Evolutionary conservation across 2,797 vertebrate genomes (phyloP).

Genomic region (Numenius phaeopus): DNA sequence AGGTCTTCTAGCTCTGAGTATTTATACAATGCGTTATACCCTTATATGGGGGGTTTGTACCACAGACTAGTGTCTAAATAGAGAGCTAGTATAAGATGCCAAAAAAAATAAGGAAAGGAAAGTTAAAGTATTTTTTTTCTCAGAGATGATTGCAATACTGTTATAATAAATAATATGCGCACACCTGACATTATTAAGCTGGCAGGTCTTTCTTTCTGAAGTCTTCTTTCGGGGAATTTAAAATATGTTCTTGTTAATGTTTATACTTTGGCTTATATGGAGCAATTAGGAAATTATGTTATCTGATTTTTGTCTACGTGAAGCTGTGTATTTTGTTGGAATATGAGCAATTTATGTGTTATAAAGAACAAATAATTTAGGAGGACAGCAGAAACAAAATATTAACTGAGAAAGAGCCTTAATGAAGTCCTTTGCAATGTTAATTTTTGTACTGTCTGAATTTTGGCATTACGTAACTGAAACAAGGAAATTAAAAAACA

Average conservation of each 20-base stretch:
- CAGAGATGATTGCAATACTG: neutral
- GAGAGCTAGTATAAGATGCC: neutral
- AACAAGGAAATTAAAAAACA: neutral
- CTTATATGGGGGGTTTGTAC: neutral
- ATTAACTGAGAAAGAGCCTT: neutral
- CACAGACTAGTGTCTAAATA: neutral
- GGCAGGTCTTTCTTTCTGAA: neutral
- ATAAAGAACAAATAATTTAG: neutral
- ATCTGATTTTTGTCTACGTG: neutral
- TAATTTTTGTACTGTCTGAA: constrained; percentile 39
- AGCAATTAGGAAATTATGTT: neutral
- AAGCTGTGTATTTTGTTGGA: neutral
- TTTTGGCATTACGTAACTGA: neutral
- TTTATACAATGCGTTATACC: neutral
- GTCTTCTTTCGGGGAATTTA: neutral
- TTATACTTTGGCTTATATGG: constrained; percentile 14
- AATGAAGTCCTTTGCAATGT: constrained; percentile 6
- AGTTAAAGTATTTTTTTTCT: neutral
- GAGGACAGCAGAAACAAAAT: neutral
- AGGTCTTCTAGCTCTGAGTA: neutral
- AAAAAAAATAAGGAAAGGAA: neutral
- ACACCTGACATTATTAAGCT: neutral
- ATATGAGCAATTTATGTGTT: neutral
- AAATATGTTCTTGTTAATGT: neutral
- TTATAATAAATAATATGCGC: neutral